Base-by-base conservation (phyloP, 2,113 vertebrate genomes). In the Riparia riparia region DNA sequence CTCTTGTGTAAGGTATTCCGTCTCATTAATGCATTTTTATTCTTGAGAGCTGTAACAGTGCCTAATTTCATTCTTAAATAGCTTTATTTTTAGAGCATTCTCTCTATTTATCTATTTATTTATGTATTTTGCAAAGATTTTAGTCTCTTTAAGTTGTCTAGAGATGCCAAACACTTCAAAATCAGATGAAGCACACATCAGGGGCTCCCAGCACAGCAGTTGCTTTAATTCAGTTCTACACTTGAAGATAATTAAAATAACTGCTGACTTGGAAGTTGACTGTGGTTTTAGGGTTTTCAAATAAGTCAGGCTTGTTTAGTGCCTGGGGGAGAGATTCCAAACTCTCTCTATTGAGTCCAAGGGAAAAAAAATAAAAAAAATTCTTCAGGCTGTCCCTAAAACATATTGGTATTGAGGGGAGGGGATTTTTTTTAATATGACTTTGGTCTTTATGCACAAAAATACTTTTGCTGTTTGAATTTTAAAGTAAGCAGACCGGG, bases 171-270 rank as follows among this genome's bases (percentile, higher is more conserved):
- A 89, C 50, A 82, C 73, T 96, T 95, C 11, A 4, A 84, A 94
- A 93, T 93, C 78, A 82, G 81, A 89, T 87, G 84, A 89, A 94
- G 78, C 24, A 91, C 73, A 76, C 17, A 42, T 84, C 45, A 87
- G 86, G 57, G 91, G 76, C 50, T 89, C 65, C 57, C 70, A 72
- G 50, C 70, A 76, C 84, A 90, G 77, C 70, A 94, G 50, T n/a
- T 65, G 41, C 58, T 96, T 86, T 85, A 91, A 87, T 87, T 96
- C 90, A 69, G 25, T 76, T 94, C 65, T 84, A 20, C 22, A 65
- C 70, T 95, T 91, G 86, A 93, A 89, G 73, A 91, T 92, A 95
- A 93, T 95, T 76, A 82, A 85, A 79, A 84, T 95, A 96, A 85
- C 83, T 91, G 31, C 39, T 88, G 51, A 22, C 65, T 89, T 44